Evolutionary conservation across 2,113 vertebrate species (phyloP), one percentile per base, ranked within the genome.

Genomic region (Pongo abelii): DNA sequence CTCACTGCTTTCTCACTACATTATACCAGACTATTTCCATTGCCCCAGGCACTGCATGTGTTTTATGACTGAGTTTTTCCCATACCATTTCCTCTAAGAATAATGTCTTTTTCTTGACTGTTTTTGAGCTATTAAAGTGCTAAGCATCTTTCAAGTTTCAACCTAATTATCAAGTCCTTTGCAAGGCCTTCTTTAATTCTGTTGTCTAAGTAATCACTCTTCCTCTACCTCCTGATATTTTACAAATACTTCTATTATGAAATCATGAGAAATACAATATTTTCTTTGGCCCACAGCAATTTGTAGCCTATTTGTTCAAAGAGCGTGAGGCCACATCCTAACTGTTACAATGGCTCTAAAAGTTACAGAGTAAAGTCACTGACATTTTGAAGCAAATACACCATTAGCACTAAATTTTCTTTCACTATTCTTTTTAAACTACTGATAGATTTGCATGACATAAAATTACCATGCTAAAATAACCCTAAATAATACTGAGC

Each of bases 341-440:
- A 84, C 72, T 48, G 50, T 81, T n/a, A 40, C 2, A 74, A 13
- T 35, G 22, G 22, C 11, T 85, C 14, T 85, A 72, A 55, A 84
- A 74, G 27, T 81, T 88, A 74, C 88, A 80, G 23, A 10, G 32
- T 91, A 4, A n/a, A 85, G 22, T 46, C 46, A 67, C 8, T 84
- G 43, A 67, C 22, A 91, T 97, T 97, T 89, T 89, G 52, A 94
- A 86, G 30, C 18, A 94, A 87, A 86, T 35, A 70, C 43, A 30
- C 50, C 43, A 78, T 74, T 95, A 55, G 27, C 23, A 87, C 6
- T 90, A 59, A 72, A 64, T 70, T 83, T 61, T 67, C 35, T 79
- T 85, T 77, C 32, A 97, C 35, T 86, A 16, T 79, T 77, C 2
- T 69, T 95, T 92, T 61, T 52, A 55, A 79, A 64, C 3, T n/a